Conservation (phyloP, 2,888 invertebrate genomes). For the Drosophila meridiana region DNA sequence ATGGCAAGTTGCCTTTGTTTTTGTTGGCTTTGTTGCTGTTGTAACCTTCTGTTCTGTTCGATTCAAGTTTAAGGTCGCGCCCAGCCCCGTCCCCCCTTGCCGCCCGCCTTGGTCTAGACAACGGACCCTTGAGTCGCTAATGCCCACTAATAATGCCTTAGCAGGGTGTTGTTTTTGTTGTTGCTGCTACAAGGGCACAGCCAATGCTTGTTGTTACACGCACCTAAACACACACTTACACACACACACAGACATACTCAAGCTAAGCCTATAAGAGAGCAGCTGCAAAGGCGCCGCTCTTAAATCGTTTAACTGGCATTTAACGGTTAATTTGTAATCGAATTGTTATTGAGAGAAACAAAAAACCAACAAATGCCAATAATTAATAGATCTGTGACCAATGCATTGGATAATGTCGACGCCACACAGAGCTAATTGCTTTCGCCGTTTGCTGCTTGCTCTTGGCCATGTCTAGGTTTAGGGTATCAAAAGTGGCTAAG, state of each 20-base stretch:
- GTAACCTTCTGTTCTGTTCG: slow-evolving; percentile 59
- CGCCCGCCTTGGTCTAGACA: slow-evolving; percentile 32
- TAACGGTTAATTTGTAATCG: slow-evolving; percentile 20
- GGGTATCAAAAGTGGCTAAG: not conserved
- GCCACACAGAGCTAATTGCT: slow-evolving; percentile 1
- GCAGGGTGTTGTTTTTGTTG: slow-evolving; percentile 45
- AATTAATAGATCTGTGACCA: slow-evolving; percentile 25
- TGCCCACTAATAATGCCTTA: slow-evolving; percentile 59
- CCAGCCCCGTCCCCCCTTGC: not conserved
- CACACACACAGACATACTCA: not conserved
- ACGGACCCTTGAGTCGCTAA: slow-evolving; percentile 59
- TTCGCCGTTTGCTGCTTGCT: not conserved
- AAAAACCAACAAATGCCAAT: not conserved
- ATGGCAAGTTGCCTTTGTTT: slow-evolving; percentile 36
- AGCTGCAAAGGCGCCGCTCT: not conserved
- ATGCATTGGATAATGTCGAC: slow-evolving; percentile 9
- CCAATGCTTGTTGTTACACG: slow-evolving; percentile 54
- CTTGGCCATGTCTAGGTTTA: not conserved
- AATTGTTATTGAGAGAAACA: slow-evolving; percentile 23
- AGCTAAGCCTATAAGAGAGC: slow-evolving; percentile 20
- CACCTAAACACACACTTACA: slow-evolving; percentile 16
- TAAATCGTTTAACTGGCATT: slow-evolving; percentile 1
- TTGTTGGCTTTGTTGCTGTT: slow-evolving; percentile 24
- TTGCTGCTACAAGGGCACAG: slow-evolving; percentile 61
- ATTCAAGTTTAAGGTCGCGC: slow-evolving; percentile 73